Evolutionary conservation across 2,888 invertebrate genomes (phyloP), one percentile per base, ranked within the genome.

Genomic region (Lobophora halterata): DNA sequence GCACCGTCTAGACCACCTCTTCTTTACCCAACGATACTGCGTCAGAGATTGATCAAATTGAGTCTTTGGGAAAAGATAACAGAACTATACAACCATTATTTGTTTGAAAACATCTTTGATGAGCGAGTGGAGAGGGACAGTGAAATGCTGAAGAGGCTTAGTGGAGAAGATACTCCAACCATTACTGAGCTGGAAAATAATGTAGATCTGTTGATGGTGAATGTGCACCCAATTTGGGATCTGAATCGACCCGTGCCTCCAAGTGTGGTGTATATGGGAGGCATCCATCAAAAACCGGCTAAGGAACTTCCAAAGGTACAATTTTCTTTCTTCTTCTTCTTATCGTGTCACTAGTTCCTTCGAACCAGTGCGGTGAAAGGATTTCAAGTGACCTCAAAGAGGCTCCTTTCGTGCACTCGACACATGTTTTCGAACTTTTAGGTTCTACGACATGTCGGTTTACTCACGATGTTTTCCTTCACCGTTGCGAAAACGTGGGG

Each of bases 241-340:
- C 57, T 53, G 1, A 66, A 67, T 25, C 51, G 60, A 1, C 87
- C 88, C 1, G 52, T 77, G 0, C 70, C 82, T 6, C 75, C 82
- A 0, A 63, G 61, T 38, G 56, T 80, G 2, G 42, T 87, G 1
- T 71, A 71, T 41, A 69, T 83, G 29, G 78, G 80, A 26, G 82
- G 83, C 3, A 44, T 79, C 8, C 78, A 83, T 43, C 58, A 74
- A 9, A 65, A 59, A 6, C 63, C 67, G 5, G 31, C 60, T 2
- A 67, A 76, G 17, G 56, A 69, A 0, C 52, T 88, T 9, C 79
- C 83, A 3, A 43, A 56, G 44, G 72, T 68, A 44, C 43, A 24
- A 27, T 7, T 4, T 18, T 27, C n/a, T n/a, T n/a, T n/a, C n/a
- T n/a, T n/a, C n/a, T n/a, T n/a, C n/a, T n/a, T n/a, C n/a, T n/a